Percentiles rank a stretch among this genome's conserved stretches.
These are phyloP conservation scores for Trogon surrucura DNA, from an alignment of 2,113 vertebrate species.

Conservation along the genomic window DNA sequence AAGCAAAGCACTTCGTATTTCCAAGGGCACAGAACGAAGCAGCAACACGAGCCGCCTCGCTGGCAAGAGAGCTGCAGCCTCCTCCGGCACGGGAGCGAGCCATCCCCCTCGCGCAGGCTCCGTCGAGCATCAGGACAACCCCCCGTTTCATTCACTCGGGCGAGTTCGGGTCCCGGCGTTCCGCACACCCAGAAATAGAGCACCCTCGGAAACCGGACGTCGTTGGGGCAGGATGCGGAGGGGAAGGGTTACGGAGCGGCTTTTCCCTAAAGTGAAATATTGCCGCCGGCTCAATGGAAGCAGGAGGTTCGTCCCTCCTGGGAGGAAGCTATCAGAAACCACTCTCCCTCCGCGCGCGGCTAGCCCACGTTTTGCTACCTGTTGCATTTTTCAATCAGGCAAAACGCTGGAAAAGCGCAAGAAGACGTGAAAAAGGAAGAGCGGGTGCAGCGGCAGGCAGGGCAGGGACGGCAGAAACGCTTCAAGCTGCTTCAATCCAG, in stretches of 20 bases:
- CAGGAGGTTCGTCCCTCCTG: slow-evolving; percentile 5
- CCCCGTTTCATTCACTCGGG: rapidly evolving
- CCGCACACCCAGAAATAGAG: not conserved
- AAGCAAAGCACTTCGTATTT: not conserved
- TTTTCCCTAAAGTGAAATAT: slow-evolving; percentile 8
- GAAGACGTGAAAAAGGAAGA: not conserved
- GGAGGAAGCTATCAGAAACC: slow-evolving; percentile 56
- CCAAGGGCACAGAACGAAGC: not conserved
- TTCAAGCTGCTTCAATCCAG: not conserved
- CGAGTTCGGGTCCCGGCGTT: rapidly evolving
- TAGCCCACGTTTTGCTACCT: not conserved
- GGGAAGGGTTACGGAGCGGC: not conserved
- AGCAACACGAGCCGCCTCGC: rapidly evolving
- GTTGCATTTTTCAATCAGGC: not conserved
- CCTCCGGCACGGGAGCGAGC: rapidly evolving
- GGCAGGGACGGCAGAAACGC: not conserved
- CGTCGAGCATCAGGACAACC: rapidly evolving
- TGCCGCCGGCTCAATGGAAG: not conserved
- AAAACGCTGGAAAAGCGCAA: rapidly evolving
- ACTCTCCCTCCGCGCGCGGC: not conserved
- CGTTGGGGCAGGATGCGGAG: not conserved
- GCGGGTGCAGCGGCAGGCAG: not conserved
- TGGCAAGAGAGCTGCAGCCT: not conserved
- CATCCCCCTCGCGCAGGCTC: rapidly evolving
- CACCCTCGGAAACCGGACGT: rapidly evolving